phyloP scores from a whole-genome alignment of 1,140 invertebrate species.

The Camponotus vicinus region DNA sequence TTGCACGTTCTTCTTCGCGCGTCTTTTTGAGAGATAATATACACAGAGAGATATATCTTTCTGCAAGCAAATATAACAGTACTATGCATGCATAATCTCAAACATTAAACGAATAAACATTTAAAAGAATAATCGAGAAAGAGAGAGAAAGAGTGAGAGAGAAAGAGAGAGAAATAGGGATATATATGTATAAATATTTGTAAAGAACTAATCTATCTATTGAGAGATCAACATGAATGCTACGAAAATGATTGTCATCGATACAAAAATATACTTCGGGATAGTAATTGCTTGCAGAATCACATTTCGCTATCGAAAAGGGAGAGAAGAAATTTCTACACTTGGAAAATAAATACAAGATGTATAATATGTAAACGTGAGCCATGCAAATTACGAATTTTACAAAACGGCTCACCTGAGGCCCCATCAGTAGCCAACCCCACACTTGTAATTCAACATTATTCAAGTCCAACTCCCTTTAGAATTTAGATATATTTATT shows the following conservation, averaged over 20 bases:
- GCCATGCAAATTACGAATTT: slow-evolving; percentile 73
- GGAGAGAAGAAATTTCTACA: slow-evolving; percentile 69
- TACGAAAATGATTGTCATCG: slow-evolving; percentile 7
- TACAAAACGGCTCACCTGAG: slow-evolving; percentile 83
- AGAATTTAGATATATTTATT: slow-evolving; percentile 43
- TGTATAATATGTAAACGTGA: slow-evolving; percentile 55
- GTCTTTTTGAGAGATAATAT: slow-evolving; percentile 43
- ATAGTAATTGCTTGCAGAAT: slow-evolving; percentile 67
- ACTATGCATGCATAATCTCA: slow-evolving; percentile 57
- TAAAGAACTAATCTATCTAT: background rate
- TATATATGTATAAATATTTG: too few species aligned
- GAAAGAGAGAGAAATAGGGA: too few species aligned
- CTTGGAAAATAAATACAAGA: slow-evolving; percentile 82
- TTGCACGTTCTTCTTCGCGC: slow-evolving; percentile 51
- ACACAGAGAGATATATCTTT: slow-evolving; percentile 52
- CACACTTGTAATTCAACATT: slow-evolving; percentile 80
- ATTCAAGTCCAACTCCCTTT: slow-evolving; percentile 85
- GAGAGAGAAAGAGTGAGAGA: slow-evolving; percentile 1
- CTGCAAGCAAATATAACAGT: slow-evolving; percentile 64
- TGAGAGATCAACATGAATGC: background rate
- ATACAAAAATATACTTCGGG: background rate
- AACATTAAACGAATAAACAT: background rate
- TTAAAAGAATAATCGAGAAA: slow-evolving; percentile 5
- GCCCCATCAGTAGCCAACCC: slow-evolving; percentile 81
- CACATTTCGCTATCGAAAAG: slow-evolving; percentile 77